These are phyloP conservation scores for Otis tarda DNA, from an alignment of 2,113 vertebrate genomes.

Conservation along the genomic window DNA sequence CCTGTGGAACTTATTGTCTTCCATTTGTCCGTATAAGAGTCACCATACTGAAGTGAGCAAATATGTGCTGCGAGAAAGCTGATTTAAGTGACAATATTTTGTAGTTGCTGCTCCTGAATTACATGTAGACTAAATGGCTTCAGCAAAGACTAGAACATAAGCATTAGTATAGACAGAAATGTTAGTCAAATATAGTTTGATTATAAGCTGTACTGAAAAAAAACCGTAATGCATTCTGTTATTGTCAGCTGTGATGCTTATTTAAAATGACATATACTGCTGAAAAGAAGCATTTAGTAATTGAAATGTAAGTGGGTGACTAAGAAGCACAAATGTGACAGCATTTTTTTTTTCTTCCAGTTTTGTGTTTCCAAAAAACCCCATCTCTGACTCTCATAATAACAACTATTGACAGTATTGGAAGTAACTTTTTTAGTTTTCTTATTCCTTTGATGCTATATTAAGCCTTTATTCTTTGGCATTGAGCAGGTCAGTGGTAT, in stretches of 20 bases:
- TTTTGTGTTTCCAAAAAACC: background rate
- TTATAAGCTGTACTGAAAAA: background rate
- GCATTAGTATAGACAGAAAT: background rate
- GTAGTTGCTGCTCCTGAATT: background rate
- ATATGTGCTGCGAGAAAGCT: background rate
- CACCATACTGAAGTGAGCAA: background rate
- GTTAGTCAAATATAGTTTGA: background rate
- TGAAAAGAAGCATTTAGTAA: constrained; percentile 7
- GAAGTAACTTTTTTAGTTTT: background rate
- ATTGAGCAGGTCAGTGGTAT: background rate
- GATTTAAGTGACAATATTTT: background rate
- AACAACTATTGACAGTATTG: background rate
- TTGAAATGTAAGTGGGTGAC: constrained; percentile 6
- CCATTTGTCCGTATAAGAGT: background rate
- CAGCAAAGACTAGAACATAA: background rate
- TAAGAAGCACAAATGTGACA: background rate
- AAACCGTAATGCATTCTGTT: background rate
- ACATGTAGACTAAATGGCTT: background rate
- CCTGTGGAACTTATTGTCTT: background rate
- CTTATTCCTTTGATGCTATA: background rate
- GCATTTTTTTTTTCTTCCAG: background rate
- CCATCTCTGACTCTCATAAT: background rate
- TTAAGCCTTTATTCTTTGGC: constrained; percentile 8
- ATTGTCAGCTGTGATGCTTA: background rate
- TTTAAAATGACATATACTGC: background rate